phyloP scores from a whole-genome alignment of 2,888 invertebrate genomes.

The Luperina nickerlii region DNA sequence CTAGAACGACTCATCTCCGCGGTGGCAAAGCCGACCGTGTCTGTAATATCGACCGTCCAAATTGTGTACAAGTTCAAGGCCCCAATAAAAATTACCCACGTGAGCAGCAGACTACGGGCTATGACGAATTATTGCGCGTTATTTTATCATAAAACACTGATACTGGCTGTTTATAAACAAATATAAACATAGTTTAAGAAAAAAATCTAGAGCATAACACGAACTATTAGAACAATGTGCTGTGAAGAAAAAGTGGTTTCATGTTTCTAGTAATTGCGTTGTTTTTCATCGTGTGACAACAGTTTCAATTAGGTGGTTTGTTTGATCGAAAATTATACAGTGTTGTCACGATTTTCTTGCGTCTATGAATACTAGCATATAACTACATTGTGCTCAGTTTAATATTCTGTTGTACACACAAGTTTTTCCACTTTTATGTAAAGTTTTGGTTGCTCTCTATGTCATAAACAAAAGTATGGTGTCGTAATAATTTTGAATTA shows the following conservation, averaged over 20 bases:
- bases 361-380: constrained; percentile 19
- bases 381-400: constrained; percentile 9
- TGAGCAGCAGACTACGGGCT: constrained; percentile 77
- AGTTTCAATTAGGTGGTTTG: constrained; percentile 54
- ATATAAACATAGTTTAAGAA: constrained; percentile 14
- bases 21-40: constrained; percentile 74
- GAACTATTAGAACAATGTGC: constrained; percentile 51
- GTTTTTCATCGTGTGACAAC: constrained; percentile 62
- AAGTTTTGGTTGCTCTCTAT: constrained; percentile 21
- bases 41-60: constrained; percentile 88
- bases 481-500: constrained; percentile 57
- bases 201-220: constrained; percentile 42
- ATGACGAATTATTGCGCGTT: constrained; percentile 74
- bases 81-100: constrained; percentile 86
- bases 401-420: neutral
- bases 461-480: constrained; percentile 41
- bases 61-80: constrained; percentile 88
- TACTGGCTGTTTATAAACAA: constrained; percentile 69
- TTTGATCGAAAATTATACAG: constrained; percentile 48
- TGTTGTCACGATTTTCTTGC: constrained; percentile 48
- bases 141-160: constrained; percentile 67
- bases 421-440: neutral
- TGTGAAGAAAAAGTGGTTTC: constrained; percentile 48
- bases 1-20: constrained; percentile 74
- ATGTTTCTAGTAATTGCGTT: constrained; percentile 38